These are phyloP conservation scores for Typhlichthys subterraneus DNA, from an alignment of 2,797 vertebrate genomes.

Conservation along the genomic window DNA sequence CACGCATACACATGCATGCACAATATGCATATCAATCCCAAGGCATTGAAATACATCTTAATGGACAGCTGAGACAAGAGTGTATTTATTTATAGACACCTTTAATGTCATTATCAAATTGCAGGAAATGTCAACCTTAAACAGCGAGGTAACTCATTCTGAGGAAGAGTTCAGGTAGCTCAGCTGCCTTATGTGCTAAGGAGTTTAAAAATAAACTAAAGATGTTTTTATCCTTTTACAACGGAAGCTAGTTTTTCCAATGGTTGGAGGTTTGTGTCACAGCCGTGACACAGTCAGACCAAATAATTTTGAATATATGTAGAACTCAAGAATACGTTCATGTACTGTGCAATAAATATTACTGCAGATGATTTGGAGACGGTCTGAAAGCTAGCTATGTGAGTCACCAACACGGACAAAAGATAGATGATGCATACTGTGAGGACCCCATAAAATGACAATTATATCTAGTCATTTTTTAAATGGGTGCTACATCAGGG, in stretches of 20 bases:
- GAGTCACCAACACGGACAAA: conserved; percentile 48
- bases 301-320: conserved; percentile 22
- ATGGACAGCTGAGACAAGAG: conserved; percentile 20
- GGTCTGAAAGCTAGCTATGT: conserved; percentile 52
- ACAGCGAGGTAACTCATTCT: conserved; percentile 18
- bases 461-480: conserved; percentile 55
- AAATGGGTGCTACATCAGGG: conserved; percentile 43
- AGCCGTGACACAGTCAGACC: too few relatives aligned
- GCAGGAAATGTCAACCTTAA: conserved; percentile 15
- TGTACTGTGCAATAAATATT: too few relatives aligned
- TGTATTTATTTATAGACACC: not conserved
- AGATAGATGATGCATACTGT: conserved; percentile 37
- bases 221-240: not conserved
- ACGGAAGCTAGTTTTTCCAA: too few relatives aligned
- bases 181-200: not conserved
- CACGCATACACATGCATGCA: conserved; percentile 6
- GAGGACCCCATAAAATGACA: conserved; percentile 60
- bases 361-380: conserved; percentile 45
- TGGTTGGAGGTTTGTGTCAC: too few relatives aligned
- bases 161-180: conserved; percentile 5
- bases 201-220: not conserved
- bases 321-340: conserved; percentile 23
- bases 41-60: conserved; percentile 1
- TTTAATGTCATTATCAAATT: conserved; percentile 7
- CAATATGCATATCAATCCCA: conserved; percentile 6